Evolutionary conservation across 2,797 vertebrate genomes (phyloP).

Genomic region (Poecilia velifera): DNA sequence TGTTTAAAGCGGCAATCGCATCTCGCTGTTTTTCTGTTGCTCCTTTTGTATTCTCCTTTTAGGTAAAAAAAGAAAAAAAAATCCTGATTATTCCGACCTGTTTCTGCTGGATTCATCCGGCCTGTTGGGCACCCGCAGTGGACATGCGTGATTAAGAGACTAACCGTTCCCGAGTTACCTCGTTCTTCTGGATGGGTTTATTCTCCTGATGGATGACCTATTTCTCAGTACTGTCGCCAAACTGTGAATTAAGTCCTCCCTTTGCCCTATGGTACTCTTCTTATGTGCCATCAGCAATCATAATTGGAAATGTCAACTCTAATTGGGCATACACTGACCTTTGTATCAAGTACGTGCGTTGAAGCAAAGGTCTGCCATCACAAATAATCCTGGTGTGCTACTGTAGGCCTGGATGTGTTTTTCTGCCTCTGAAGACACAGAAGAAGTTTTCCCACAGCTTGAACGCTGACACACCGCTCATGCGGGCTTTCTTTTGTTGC

Average conservation of each 20-base stretch:
- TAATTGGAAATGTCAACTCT: conserved; percentile 74
- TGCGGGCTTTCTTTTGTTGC: neutral
- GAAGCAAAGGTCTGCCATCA: conserved; percentile 36
- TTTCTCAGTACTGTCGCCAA: conserved; percentile 47
- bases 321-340: conserved; percentile 78
- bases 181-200: conserved; percentile 20
- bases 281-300: conserved; percentile 69
- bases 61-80: conserved; percentile 49
- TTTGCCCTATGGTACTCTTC: conserved; percentile 53
- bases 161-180: conserved; percentile 22
- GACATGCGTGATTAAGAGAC: conserved; percentile 50
- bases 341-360: conserved; percentile 59
- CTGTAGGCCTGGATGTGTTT: neutral
- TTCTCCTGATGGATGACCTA: conserved; percentile 55
- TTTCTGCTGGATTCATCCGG: conserved; percentile 34
- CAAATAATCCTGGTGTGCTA: neutral
- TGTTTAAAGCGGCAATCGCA: conserved; percentile 62
- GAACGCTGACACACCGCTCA: neutral
- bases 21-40: conserved; percentile 40
- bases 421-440: neutral
- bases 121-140: conserved; percentile 23
- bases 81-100: conserved; percentile 38
- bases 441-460: neutral
- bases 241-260: conserved; percentile 65
- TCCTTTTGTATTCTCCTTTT: conserved; percentile 46